Evolutionary conservation across 2,888 invertebrate genomes (phyloP).

Genomic region (Hirtodrosophila trivittata): DNA sequence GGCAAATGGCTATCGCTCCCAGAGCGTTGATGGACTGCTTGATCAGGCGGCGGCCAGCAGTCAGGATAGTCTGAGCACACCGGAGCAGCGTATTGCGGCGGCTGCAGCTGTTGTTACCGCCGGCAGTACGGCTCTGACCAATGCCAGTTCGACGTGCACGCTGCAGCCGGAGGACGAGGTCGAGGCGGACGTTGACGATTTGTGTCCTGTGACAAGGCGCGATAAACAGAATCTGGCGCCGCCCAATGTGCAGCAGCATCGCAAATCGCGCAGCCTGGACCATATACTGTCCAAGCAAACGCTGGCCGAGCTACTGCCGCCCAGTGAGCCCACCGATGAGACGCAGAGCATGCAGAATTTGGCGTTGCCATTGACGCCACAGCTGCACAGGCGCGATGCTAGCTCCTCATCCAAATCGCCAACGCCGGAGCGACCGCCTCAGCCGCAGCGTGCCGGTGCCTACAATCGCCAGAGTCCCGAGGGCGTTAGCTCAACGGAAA

Average conservation of each 20-base stretch:
- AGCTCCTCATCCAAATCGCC: conserved; percentile 78
- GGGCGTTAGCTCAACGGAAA: conserved; percentile 83
- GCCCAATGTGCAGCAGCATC: conserved; percentile 79
- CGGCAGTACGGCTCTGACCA: conserved; percentile 79
- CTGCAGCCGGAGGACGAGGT: conserved; percentile 71
- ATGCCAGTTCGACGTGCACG: conserved; percentile 79
- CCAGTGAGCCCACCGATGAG: conserved; percentile 74
- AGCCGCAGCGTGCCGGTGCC: conserved; percentile 31
- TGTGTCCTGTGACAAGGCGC: conserved; percentile 66
- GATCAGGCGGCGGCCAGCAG: conserved; percentile 80
- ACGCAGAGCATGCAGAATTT: conserved; percentile 83
- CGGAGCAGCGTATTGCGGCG: conserved; percentile 77
- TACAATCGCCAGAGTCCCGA: conserved; percentile 82
- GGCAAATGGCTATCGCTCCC: conserved; percentile 84
- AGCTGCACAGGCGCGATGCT: conserved; percentile 59
- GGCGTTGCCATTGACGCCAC: conserved; percentile 76
- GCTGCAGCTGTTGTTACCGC: conserved; percentile 79
- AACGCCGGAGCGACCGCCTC: conserved; percentile 72
- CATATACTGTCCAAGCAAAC: conserved; percentile 85
- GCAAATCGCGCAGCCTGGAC: conserved; percentile 87
- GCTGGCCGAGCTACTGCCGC: conserved; percentile 78
- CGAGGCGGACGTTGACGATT: conserved; percentile 2
- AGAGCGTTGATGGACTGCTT: conserved; percentile 87
- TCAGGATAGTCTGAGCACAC: conserved; percentile 54
- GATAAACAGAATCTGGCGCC: conserved; percentile 73